Evolutionary conservation across 2,888 invertebrate genomes (phyloP).

Genomic region (Pseudococcus longispinus): DNA sequence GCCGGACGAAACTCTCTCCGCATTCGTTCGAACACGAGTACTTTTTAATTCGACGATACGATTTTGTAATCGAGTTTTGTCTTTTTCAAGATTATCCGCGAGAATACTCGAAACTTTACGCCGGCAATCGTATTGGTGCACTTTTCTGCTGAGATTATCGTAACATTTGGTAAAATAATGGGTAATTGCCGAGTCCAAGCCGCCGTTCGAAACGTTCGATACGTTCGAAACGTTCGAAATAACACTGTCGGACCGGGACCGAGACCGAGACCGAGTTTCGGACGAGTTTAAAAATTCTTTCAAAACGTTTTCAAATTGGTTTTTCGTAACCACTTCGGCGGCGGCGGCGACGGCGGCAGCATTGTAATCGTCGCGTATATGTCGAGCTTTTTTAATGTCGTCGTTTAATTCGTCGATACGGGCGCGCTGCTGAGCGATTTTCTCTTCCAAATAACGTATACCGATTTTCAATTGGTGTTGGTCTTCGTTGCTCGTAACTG

Average conservation of each 20-base stretch:
- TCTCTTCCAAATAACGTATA: conserved; percentile 18
- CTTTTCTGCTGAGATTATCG: conserved; percentile 35
- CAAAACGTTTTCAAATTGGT: conserved; percentile 8
- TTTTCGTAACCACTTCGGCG: not conserved
- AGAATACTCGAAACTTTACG: not conserved
- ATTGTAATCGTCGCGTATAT: not conserved
- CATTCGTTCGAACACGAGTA: not conserved
- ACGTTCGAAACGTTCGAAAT: too few species aligned
- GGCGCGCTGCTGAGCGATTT: not conserved
- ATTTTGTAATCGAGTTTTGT: not conserved
- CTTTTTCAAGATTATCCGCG: conserved; percentile 1
- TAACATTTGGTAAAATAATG: conserved; percentile 50
- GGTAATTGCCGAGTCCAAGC: conserved; percentile 29
- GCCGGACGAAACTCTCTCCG: not conserved
- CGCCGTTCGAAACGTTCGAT: not conserved
- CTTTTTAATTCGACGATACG: not conserved
- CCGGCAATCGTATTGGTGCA: conserved; percentile 10
- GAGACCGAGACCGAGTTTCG: not conserved
- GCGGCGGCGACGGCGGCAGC: not conserved
- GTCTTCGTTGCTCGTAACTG: not conserved
- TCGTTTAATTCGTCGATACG: conserved; percentile 28
- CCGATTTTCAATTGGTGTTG: not conserved
- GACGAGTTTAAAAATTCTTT: conserved; percentile 25
- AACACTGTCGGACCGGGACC: not conserved
- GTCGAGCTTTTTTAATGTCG: conserved; percentile 22